phyloP scores from a whole-genome alignment of 2,113 vertebrate genomes.

The Miniopterus natalensis region DNA sequence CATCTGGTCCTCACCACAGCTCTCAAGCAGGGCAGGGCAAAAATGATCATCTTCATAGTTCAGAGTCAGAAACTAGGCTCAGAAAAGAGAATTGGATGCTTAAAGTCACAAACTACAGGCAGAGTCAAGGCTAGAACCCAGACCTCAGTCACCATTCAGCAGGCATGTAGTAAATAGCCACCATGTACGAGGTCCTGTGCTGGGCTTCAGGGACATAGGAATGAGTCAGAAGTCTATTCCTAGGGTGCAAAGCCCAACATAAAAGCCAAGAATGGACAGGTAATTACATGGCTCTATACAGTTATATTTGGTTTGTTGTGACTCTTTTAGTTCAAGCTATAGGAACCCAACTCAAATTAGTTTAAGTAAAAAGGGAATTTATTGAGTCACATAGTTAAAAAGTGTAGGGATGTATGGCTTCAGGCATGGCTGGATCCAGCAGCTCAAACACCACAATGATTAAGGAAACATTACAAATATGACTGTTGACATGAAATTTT shows the following conservation, averaged over 20 bases:
- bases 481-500: background rate
- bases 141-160: background rate
- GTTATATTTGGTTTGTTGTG: background rate
- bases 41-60: no score
- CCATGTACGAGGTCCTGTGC: background rate
- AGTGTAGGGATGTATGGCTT: background rate
- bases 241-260: background rate
- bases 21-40: background rate
- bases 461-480: background rate
- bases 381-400: background rate
- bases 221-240: background rate
- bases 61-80: background rate
- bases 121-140: background rate
- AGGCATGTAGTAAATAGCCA: background rate
- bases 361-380: background rate
- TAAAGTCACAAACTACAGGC: background rate
- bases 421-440: slow-evolving; percentile 4
- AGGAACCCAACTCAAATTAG: background rate
- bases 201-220: background rate
- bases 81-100: background rate
- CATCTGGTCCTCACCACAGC: background rate
- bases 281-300: background rate
- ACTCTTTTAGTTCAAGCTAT: background rate
- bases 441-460: background rate
- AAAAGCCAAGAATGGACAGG: background rate